Evolutionary conservation across 1,140 invertebrate genomes (phyloP), one percentile per base, ranked within the genome.

Genomic region (Drosophila bocki): DNA sequence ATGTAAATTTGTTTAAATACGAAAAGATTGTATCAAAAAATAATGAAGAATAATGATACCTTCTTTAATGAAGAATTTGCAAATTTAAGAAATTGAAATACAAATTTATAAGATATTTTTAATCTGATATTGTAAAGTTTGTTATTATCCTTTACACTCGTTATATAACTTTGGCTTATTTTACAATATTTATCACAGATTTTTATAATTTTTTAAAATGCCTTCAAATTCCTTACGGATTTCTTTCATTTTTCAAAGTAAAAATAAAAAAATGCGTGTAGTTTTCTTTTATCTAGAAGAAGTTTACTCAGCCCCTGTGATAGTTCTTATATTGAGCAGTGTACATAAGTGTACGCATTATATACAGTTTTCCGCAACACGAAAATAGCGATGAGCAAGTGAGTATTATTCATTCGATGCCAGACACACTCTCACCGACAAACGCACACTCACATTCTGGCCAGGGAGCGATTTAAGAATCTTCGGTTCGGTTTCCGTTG

Each of bases 371-470:
- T 83, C 72, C 80, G 77, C 64, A 80, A 77, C 75, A 88, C 84
- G 45, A 87, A 87, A 87, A 87, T 87, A 87, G 85, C 80, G 85
- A 87, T 87, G 84, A 87, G 82, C 79, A 82, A 85, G 75, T 85
- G 61, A 85, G 77, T 64, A 86, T 86, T 82, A 88, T 88, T 88
- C 84, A 87, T 56, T 68, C 62, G 65, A 60, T 63, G 63, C 58
- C 61, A 63, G 32, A 53, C 56, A 70, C 75, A 77, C 72, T 61
- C 58, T 47, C 48, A 75, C 60, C 44, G 37, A 61, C 75, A 75
- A 61, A 64, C 45, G 58, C 32, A 56, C 63, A 72, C 67, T 61
- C 67, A 74, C 59, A 69, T 33, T 63, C 56, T 59, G 65, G 65
- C 68, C 70, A 63, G 63, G 63, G 56, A 54, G 63, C 61, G 57